Evolutionary conservation across 2,113 vertebrate genomes (phyloP), one percentile per base, ranked within the genome.

Genomic region (Anser brachyrhynchus): DNA sequence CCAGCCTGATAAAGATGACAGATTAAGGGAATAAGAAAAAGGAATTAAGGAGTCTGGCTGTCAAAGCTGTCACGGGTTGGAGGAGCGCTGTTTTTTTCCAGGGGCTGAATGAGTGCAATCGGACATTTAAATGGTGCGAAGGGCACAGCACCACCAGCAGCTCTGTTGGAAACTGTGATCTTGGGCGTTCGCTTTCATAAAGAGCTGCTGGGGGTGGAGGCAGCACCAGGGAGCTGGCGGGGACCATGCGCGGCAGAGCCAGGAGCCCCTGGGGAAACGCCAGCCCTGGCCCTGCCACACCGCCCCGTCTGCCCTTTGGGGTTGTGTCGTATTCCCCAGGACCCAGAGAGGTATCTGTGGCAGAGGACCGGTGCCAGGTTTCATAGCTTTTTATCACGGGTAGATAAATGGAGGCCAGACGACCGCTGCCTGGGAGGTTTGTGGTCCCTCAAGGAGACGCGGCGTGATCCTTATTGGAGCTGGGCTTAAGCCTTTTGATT

Each of bases 1-100:
- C 98, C 95, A 91, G 98, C 97, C 99, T 99, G 99, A 99, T 99
- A 99, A 99, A 99, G 99, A 99, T 99, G 99, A 99, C 99, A 99
- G 99, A 99, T 99, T 99, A 99, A 99, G 98, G 98, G 98, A 99
- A 98, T 98, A 98, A 98, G 99, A 98, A 98, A 98, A 98, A 98
- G 98, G 99, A 99, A 99, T 99, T 99, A 99, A 99, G 98, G 98
- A 98, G 98, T 98, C 98, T 98, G 98, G 98, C 98, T 98, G 98
- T 98, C 98, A 98, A 97, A 98, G 98, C 98, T 98, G 99, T 99
- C 98, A 98, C 35, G 80, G 97, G 69, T 96, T 96, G 97, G 86
- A 94, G 96, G 78, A 89, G 96, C 17, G 25, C 89, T 9, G 75
- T 2, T 85, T 92, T 92, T 96, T 92, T 66, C 72, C 72, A 55